Evolutionary conservation across 1,140 invertebrate species (phyloP), one percentile per base, ranked within the genome.

Genomic region (Calliphora vicina): DNA sequence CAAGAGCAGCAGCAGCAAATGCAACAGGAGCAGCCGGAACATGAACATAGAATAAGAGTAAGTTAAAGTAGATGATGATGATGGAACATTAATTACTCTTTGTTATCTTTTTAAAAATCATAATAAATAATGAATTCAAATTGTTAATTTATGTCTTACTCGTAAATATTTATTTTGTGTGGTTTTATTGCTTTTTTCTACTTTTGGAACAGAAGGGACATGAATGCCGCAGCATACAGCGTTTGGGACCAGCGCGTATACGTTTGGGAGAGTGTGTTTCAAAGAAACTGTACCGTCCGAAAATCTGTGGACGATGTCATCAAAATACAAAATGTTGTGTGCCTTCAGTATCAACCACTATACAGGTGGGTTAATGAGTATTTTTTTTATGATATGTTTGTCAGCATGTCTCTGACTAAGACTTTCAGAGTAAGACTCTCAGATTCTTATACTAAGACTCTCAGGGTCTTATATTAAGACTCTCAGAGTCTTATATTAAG

Each of bases 151-250:
- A n/a, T 17, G 13, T 57, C 8, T 1, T 25, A 81, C 80, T 13
- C 3, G 20, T 71, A 26, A 71, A 71, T 72, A 13, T 67, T 80
- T 26, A 43, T 27, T 27, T 71, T 45, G 71, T 71, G 25, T 35
- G 20, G 8, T 23, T 15, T 20, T 61, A 29, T 80, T 82, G 35
- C 10, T n/a, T 45, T 6, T 20, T n/a, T 82, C 83, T 78, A 15
- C 80, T 83, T 73, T 45, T 84, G 50, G 91, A 90, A 8, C 91
- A 94, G 94, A 93, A 92, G 84, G 92, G 93, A 2, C 93, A 94
- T 86, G 92, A 93, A 87, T 95, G 94, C 88, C 93, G 94, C 78
- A 93, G 93, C 12, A 94, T 94, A 2, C 91, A 93, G 82, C 91
- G 93, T n/a, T 86, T 92, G 25, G 89, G 91, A 20, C 91, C 92